A percentile compares a stretch with the other conserved stretches of the same genome.
phyloP scores from a whole-genome alignment of 2,888 invertebrate genomes.

The Nomada ferruginata region DNA sequence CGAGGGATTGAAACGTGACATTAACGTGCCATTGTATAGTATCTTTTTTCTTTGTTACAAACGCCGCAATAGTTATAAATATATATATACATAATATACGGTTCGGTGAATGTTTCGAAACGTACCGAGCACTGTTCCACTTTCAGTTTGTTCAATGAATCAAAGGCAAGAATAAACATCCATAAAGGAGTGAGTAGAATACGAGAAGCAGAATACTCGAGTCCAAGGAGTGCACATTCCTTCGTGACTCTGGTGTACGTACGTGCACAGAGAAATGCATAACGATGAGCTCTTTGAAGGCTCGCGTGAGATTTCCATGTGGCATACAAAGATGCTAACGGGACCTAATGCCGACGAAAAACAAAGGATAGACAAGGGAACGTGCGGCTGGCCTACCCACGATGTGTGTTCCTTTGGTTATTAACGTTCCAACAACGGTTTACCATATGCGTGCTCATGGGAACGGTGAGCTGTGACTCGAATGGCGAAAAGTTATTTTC shows the following conservation, averaged over 20 bases:
- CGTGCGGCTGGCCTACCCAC: slow-evolving; percentile 60
- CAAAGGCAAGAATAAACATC: not conserved
- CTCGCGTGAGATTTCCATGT: slow-evolving; percentile 58
- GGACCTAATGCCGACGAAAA: slow-evolving; percentile 55
- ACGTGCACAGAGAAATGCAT: slow-evolving; percentile 35
- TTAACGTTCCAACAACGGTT: slow-evolving; percentile 54
- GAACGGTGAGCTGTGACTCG: slow-evolving; percentile 13
- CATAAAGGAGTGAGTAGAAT: not conserved
- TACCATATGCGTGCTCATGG: slow-evolving; percentile 39
- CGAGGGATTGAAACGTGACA: not conserved
- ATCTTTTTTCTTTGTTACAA: not conserved
- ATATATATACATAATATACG: not conserved
- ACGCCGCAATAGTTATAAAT: not conserved
- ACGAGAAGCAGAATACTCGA: not conserved
- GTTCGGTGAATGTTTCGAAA: too few relatives aligned
- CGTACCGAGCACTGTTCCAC: too few relatives aligned
- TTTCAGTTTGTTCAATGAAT: not conserved
- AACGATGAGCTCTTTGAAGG: slow-evolving; percentile 36
- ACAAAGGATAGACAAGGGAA: slow-evolving; percentile 56
- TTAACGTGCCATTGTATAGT: slow-evolving; percentile 1
- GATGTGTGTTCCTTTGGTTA: slow-evolving; percentile 52
- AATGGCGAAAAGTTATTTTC: slow-evolving; percentile 37
- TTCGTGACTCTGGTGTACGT: slow-evolving; percentile 9
- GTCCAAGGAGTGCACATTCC: slow-evolving; percentile 12
- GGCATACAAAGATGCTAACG: slow-evolving; percentile 64